Evolutionary conservation across 2,888 invertebrate species (phyloP), one percentile per base, ranked within the genome.

Genomic region (Polyploca ridens): DNA sequence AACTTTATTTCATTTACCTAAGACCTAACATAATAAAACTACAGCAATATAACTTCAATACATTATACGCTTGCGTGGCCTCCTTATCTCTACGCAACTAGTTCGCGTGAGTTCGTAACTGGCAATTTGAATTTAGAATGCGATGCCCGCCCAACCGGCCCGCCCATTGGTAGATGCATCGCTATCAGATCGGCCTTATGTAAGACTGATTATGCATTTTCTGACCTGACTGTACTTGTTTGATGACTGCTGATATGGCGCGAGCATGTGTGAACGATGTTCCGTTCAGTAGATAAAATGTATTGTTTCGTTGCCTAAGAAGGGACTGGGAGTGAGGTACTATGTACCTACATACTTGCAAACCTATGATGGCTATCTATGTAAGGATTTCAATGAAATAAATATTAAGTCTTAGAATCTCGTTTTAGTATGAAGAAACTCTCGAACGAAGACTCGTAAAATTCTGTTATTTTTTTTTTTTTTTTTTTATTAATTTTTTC

Each of bases 61-160:
- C 61, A 41, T 41, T 61, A 41, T 27, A 64, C 61, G 38, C 57
- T 58, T n/a, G 38, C 58, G 63, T 57, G 64, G 54, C 61, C 70
- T 70, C 74, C 75, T 76, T 77, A 78, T 77, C 76, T 82, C 76
- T 82, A 85, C 76, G 88, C 87, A 89, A 84, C 85, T 85, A 83
- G 84, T 84, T 89, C 78, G 86, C 87, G 87, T 88, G 87, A 79
- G 78, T 63, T 71, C 75, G 87, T 83, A 88, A 86, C 89, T 83
- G 83, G 88, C 84, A 89, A 90, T 92, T 91, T 88, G 87, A 89
- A 93, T 91, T 86, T 90, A 88, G 91, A 90, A 86, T 86, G 82
- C 83, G 71, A 80, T 78, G 78, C 84, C 87, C 91, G 90, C 91
- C 92, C 86, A 67, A 69, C 67, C 60, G 81, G 67, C 83, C 83